These are phyloP conservation scores for Mallotus villosus DNA, from an alignment of 2,797 vertebrate species.

Conservation along the genomic window DNA sequence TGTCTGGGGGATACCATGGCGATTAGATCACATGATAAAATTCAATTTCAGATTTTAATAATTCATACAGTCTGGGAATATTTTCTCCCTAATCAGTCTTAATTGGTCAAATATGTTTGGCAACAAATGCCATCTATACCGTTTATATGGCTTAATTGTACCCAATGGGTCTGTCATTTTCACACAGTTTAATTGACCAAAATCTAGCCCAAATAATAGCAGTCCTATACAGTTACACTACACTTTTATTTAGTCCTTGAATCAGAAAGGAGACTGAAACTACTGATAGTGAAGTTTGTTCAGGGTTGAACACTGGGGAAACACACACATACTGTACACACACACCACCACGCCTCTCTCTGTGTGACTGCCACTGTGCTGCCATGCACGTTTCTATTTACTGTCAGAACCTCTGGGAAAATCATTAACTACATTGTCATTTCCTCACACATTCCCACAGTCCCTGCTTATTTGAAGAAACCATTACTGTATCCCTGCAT, in stretches of 20 bases:
- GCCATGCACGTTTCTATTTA: constrained; percentile 25
- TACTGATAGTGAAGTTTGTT: constrained; percentile 48
- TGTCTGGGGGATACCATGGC: constrained; percentile 50
- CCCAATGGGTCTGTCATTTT: constrained; percentile 53
- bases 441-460: constrained; percentile 2
- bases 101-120: constrained; percentile 74
- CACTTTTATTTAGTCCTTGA: too few species aligned
- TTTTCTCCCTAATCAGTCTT: constrained; percentile 68
- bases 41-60: constrained; percentile 73
- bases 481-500: too few species aligned
- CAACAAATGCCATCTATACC: constrained; percentile 68
- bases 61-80: constrained; percentile 73
- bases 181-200: constrained; percentile 55
- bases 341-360: neutral
- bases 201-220: constrained; percentile 3
- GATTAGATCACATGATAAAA: constrained; percentile 52
- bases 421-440: constrained; percentile 46
- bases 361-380: constrained; percentile 8
- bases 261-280: constrained; percentile 10
- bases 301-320: constrained; percentile 20
- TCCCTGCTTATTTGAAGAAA: neutral
- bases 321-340: constrained; percentile 4
- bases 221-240: neutral
- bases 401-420: constrained; percentile 38
- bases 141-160: constrained; percentile 66